Evolutionary conservation across 1,140 invertebrate genomes (phyloP), one percentile per base, ranked within the genome.

Genomic region (Neodiprion pinetum): DNA sequence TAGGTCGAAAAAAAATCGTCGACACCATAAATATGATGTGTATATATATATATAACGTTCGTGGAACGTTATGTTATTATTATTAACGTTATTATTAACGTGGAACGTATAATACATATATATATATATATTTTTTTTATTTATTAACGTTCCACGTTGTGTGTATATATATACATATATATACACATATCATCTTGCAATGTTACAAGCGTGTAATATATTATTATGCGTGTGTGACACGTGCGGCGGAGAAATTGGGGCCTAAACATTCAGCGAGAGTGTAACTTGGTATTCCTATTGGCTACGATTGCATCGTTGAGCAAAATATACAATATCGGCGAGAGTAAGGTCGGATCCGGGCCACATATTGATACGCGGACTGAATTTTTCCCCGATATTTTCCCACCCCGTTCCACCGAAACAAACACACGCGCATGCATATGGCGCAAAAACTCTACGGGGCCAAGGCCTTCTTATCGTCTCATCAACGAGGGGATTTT

Each of bases 201-300:
- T 40, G 5, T 5, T 40, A 40, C 28, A 40, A 40, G 28, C 28
- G 28, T 40, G 28, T 40, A 40, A 40, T 40, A 40, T 40, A 40
- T 40, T 40, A 40, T 40, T 40, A 40, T 40, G 28, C 53, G n/a
- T 17, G 53, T 61, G 53, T 12, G n/a, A 61, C 53, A 61, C 53
- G 53, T 61, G 53, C 9, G 53, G 4, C 53, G 53, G 9, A 61
- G 9, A 40, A 40, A 40, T 40, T 40, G 28, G 28, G 5, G 53
- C 11, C n/a, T 61, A 61, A 61, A 61, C 53, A 61, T 61, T 61
- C 53, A 61, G 53, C n/a, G n/a, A 61, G 53, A 17, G 53, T 3
- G 53, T 61, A 61, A 61, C 53, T 61, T 61, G 53, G 53, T 61
- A 61, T 61, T 61, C 53, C 9, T 61, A 61, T 61, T 61, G 53